Percentiles rank a stretch among this genome's conserved stretches.
Conservation (phyloP, 1,140 invertebrate genomes). For the Cotesia glomerata region DNA sequence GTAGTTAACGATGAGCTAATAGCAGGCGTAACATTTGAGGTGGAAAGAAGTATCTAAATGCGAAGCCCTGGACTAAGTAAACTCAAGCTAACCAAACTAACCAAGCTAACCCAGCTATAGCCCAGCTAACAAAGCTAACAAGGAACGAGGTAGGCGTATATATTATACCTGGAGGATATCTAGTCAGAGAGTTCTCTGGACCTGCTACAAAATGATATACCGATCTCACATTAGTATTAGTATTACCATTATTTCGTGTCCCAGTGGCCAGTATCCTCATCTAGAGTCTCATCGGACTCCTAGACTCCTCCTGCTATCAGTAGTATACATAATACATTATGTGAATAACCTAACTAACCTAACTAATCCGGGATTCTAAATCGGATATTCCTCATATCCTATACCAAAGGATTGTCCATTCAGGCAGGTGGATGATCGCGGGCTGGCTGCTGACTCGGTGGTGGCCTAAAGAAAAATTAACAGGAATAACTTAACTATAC, state of each 20-base stretch:
- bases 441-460: constrained; percentile 10
- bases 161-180: constrained; percentile 34
- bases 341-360: too few species aligned
- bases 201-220: constrained; percentile 58
- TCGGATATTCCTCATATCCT: background rate
- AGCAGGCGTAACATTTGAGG: constrained; percentile 59
- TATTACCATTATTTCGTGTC: constrained; percentile 45
- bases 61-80: constrained; percentile 31
- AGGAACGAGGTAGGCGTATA: constrained; percentile 51
- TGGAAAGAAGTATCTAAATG: constrained; percentile 48
- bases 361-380: background rate
- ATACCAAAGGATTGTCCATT: constrained; percentile 17
- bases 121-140: too few species aligned
- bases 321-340: too few species aligned
- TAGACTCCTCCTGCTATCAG: too few species aligned
- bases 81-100: constrained; percentile 45
- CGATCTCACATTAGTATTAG: constrained; percentile 48
- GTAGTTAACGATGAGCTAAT: constrained; percentile 60
- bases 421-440: constrained; percentile 27
- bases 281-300: background rate
- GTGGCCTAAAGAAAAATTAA: constrained; percentile 12
- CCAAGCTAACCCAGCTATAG: too few species aligned
- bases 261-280: constrained; percentile 1
- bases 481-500: constrained; percentile 37
- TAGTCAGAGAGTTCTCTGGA: constrained; percentile 8